Base-by-base conservation (phyloP, 2,113 vertebrate species). In the Psittacula cyanocephala region DNA sequence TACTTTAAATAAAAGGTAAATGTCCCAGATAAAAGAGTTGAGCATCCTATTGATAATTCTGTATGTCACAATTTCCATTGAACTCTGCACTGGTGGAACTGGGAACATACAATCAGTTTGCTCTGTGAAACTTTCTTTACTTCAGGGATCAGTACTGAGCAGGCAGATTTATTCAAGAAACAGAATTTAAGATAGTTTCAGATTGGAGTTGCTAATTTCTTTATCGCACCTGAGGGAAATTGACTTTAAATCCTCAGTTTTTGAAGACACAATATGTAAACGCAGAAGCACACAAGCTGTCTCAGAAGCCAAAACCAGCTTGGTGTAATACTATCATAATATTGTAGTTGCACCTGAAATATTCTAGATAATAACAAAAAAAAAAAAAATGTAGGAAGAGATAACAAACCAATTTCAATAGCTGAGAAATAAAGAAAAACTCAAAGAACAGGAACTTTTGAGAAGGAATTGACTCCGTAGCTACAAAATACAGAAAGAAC, bases 11-110 rank as follows among this genome's bases (percentile, higher is more conserved):
- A 76, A 60, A 35, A 47, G 19, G 6, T 3, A 13, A 0, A 7
- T 59, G 12, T 71, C 35, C 14, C 31, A 79, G 22, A 12, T 67
- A 67, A 91, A 68, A 28, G 15, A 90, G 4, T 18, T 39, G 63
- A 62, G 27, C 13, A 60, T 9, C 1, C 22, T 47, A 19, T 44
- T 2, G 0, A 18, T 10, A 69, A 41, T 3, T 57, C 11, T 17
- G 20, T 77, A 83, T 19, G 11, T 37, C 57, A 65, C 9, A 60
- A 17, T 81, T 81, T 89, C 35, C 28, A 46, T 49, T 57, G 72
- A 72, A 67, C 9, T 62, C 70, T 33, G 18, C 35, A 63, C 25
- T 8, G 63, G 33, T 6, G 29, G 25, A 60, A 55, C 5, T 76
- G 27, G 25, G 13, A 82, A n/a, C 10, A 39, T 59, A 49, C 16